These are phyloP conservation scores for Danio tinwini DNA, from an alignment of 2,797 vertebrate genomes.

Conservation along the genomic window DNA sequence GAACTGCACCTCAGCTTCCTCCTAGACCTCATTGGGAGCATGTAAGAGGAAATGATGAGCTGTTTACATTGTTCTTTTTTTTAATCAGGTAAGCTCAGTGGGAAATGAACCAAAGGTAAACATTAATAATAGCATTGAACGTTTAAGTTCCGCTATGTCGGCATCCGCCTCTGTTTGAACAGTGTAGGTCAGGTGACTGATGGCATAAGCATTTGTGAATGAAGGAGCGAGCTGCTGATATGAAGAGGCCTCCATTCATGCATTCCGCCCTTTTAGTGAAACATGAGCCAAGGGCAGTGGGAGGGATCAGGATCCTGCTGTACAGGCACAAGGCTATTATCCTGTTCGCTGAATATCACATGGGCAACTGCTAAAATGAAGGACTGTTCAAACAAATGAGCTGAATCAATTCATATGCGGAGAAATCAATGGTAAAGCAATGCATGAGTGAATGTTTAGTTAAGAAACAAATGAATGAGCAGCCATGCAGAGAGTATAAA, in stretches of 20 bases:
- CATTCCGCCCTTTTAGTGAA: slow-evolving; percentile 72
- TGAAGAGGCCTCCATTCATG: slow-evolving; percentile 74
- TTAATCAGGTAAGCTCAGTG: slow-evolving; percentile 58
- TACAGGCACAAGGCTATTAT: slow-evolving; percentile 50
- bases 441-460: slow-evolving; percentile 5
- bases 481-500: background rate
- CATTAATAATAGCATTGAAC: slow-evolving; percentile 62
- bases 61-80: slow-evolving; percentile 53
- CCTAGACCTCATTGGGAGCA: background rate
- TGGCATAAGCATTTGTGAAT: slow-evolving; percentile 79
- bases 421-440: background rate
- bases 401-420: slow-evolving; percentile 14
- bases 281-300: slow-evolving; percentile 66
- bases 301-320: slow-evolving; percentile 51
- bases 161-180: slow-evolving; percentile 69
- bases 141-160: slow-evolving; percentile 61
- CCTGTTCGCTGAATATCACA: slow-evolving; percentile 44
- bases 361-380: slow-evolving; percentile 5
- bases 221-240: slow-evolving; percentile 66
- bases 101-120: slow-evolving; percentile 61
- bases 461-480: background rate
- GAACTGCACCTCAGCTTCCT: slow-evolving; percentile 15
- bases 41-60: slow-evolving; percentile 46
- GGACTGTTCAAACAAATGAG: slow-evolving; percentile 19
- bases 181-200: slow-evolving; percentile 72